phyloP scores from a whole-genome alignment of 2,797 vertebrate genomes.

The Pygocentrus nattereri region DNA sequence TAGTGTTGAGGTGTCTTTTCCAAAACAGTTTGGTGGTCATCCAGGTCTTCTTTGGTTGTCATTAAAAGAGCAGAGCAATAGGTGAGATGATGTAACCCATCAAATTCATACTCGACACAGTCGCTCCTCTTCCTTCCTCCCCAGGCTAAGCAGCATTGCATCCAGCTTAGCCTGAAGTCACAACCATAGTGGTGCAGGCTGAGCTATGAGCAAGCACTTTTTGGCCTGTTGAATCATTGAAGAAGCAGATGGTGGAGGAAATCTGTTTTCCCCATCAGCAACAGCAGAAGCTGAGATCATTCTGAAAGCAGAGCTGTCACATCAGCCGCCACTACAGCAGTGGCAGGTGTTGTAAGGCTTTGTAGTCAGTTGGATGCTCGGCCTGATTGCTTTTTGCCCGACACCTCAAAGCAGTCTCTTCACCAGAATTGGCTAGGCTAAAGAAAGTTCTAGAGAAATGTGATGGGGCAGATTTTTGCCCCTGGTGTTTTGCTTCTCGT shows the following conservation, averaged over 20 bases:
- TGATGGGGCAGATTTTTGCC: constrained; percentile 78
- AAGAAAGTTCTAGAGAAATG: constrained; percentile 58
- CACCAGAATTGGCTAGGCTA: constrained; percentile 27
- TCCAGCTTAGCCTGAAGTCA: not conserved
- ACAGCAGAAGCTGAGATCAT: not conserved
- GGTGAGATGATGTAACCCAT: too few species aligned
- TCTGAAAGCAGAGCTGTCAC: not conserved
- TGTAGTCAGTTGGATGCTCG: not conserved
- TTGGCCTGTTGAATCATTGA: constrained; percentile 41
- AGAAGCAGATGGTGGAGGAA: constrained; percentile 39
- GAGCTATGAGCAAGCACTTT: constrained; percentile 5
- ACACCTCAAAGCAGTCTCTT: not conserved
- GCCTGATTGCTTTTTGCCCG: not conserved
- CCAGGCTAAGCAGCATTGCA: not conserved
- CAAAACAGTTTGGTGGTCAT: too few species aligned
- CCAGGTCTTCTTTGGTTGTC: too few species aligned
- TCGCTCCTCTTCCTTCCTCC: too few species aligned
- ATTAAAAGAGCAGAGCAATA: too few species aligned
- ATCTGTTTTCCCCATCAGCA: constrained; percentile 15
- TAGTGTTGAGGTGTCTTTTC: too few species aligned
- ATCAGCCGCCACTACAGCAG: not conserved
- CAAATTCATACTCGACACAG: too few species aligned
- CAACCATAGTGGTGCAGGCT: not conserved
- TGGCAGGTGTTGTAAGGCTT: not conserved
- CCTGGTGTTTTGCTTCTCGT: constrained; percentile 65